These are phyloP conservation scores for Acleris laterana DNA, from an alignment of 2,888 invertebrate genomes.

Conservation along the genomic window DNA sequence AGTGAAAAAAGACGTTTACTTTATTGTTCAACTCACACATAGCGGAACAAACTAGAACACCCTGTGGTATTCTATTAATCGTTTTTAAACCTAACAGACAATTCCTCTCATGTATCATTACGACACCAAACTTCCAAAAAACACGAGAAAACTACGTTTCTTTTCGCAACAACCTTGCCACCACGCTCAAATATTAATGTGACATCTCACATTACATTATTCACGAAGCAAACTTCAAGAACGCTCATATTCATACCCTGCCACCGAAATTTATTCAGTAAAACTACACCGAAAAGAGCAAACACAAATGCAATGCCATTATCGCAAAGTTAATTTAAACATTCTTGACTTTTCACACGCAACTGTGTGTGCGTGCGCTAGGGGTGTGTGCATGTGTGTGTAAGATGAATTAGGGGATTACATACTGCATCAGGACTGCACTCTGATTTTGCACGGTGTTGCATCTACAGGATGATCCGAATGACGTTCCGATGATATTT, in stretches of 20 bases:
- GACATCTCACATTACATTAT: conserved; percentile 4
- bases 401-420: conserved; percentile 83
- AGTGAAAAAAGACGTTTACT: no score
- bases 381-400: conserved; percentile 60
- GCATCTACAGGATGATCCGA: conserved; percentile 62
- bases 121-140: no score
- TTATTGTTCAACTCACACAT: no score
- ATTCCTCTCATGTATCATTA: no score
- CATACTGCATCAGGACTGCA: conserved; percentile 80
- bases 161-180: background rate
- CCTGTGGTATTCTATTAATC: no score
- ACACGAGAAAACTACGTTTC: background rate
- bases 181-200: background rate
- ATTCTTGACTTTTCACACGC: conserved; percentile 82
- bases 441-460: conserved; percentile 79
- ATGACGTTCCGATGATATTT: conserved; percentile 18
- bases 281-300: conserved; percentile 34
- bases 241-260: conserved; percentile 14
- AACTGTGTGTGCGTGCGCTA: conserved; percentile 64
- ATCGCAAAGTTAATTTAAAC: conserved; percentile 56
- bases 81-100: no score
- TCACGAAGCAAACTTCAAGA: conserved; percentile 1
- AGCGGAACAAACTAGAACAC: no score
- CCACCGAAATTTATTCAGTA: conserved; percentile 31
- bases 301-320: conserved; percentile 37